A percentile compares a stretch with the other conserved stretches of the same genome.
Conservation (phyloP, 2,797 vertebrate species). For the Clarias laeviceps region DNA sequence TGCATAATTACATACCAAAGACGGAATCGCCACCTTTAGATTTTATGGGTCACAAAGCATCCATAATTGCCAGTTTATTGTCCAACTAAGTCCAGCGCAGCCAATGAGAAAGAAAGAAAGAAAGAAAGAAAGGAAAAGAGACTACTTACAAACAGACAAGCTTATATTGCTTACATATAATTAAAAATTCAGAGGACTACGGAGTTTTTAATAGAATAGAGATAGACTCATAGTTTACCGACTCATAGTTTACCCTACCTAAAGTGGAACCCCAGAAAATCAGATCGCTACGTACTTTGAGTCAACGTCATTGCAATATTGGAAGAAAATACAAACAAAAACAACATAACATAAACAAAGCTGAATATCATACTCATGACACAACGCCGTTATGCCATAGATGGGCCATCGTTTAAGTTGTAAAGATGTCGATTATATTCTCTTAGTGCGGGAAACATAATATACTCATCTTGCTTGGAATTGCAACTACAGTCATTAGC, state of each 20-base stretch:
- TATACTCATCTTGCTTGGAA: background rate
- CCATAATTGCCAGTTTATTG: constrained; percentile 99
- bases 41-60: constrained; percentile 99
- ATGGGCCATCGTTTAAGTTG: background rate
- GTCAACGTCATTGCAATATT: constrained; percentile 80
- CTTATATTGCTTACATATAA: constrained; percentile 83
- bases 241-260: constrained; percentile 62
- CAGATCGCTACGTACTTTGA: constrained; percentile 69
- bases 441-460: background rate
- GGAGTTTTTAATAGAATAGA: constrained; percentile 69
- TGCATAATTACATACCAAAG: constrained; percentile 99
- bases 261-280: constrained; percentile 68
- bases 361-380: background rate
- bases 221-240: constrained; percentile 61
- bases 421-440: background rate
- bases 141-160: constrained; percentile 87
- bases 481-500: background rate
- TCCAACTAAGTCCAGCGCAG: constrained; percentile 92
- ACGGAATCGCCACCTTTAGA: constrained; percentile 98
- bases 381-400: background rate
- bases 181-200: constrained; percentile 85
- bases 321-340: constrained; percentile 58
- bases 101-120: constrained; percentile 78
- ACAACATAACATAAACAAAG: constrained; percentile 8
- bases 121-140: constrained; percentile 71